phyloP scores from a whole-genome alignment of 2,797 vertebrate species.

The Cheirogaleus major region DNA sequence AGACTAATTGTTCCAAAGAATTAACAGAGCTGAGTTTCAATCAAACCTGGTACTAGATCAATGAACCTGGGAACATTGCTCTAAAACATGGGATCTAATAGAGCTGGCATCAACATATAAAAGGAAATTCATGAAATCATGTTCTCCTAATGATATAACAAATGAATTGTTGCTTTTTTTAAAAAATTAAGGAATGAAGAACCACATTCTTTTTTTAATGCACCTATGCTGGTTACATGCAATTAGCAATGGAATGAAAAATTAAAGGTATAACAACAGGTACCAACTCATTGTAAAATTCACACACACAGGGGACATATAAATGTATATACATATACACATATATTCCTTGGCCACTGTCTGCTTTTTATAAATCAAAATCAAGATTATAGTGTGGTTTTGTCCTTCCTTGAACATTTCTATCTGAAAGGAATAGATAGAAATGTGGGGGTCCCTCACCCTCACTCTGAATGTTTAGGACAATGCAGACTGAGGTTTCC shows the following conservation, averaged over 20 bases:
- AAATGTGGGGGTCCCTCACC: not conserved
- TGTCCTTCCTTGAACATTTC: not conserved
- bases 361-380: not conserved
- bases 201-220: not conserved
- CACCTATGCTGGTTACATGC: not conserved
- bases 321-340: not conserved
- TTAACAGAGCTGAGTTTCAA: not conserved
- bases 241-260: not conserved
- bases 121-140: not conserved
- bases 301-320: not conserved
- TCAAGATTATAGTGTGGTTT: not conserved
- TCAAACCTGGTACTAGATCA: not conserved
- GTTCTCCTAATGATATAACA: not conserved
- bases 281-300: not conserved
- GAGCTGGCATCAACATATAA: not conserved
- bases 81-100: not conserved
- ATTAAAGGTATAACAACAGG: not conserved
- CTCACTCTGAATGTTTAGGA: not conserved
- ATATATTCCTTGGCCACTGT: not conserved
- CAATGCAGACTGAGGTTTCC: not conserved
- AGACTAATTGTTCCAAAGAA: not conserved
- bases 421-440: not conserved
- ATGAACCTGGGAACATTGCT: not conserved
- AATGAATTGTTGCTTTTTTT: not conserved
- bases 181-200: not conserved